Percentiles rank a stretch among this genome's conserved stretches.
These are phyloP conservation scores for Tauraco erythrolophus DNA, from an alignment of 2,113 vertebrate species.

Conservation along the genomic window DNA sequence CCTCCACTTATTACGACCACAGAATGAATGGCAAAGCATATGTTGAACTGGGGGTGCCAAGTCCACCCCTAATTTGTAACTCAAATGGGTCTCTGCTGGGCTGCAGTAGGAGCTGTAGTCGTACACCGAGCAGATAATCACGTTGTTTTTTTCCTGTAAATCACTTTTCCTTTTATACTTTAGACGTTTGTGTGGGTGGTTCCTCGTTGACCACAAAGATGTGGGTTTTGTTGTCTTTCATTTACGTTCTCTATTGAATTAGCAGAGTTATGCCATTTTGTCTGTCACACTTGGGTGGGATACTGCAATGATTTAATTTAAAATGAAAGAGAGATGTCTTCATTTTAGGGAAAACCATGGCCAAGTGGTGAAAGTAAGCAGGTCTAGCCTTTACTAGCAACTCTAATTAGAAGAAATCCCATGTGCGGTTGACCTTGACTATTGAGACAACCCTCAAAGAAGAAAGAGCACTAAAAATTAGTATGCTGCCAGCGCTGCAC, in stretches of 20 bases:
- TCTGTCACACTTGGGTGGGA: constrained; percentile 41
- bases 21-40: not conserved
- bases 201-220: not conserved
- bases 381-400: constrained; percentile 58
- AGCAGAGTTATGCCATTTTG: not conserved
- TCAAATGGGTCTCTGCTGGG: not conserved
- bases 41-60: not conserved
- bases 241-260: not conserved
- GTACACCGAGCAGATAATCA: not conserved
- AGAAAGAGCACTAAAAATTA: constrained; percentile 71
- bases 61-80: not conserved
- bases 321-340: constrained; percentile 52
- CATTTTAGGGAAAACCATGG: constrained; percentile 22
- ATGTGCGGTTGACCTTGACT: constrained; percentile 64
- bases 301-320: constrained; percentile 45
- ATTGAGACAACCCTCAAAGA: constrained; percentile 68
- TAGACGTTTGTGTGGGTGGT: not conserved
- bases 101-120: not conserved
- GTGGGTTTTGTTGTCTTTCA: not conserved
- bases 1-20: not conserved
- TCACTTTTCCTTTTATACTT: not conserved
- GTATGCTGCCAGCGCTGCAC: constrained; percentile 63
- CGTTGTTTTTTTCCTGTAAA: not conserved
- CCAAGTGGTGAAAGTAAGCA: constrained; percentile 45
- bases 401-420: constrained; percentile 72